Percentiles rank a stretch among this genome's conserved stretches.
Conservation (phyloP, 2,797 vertebrate genomes). For the Coregonus ussuriensis region DNA sequence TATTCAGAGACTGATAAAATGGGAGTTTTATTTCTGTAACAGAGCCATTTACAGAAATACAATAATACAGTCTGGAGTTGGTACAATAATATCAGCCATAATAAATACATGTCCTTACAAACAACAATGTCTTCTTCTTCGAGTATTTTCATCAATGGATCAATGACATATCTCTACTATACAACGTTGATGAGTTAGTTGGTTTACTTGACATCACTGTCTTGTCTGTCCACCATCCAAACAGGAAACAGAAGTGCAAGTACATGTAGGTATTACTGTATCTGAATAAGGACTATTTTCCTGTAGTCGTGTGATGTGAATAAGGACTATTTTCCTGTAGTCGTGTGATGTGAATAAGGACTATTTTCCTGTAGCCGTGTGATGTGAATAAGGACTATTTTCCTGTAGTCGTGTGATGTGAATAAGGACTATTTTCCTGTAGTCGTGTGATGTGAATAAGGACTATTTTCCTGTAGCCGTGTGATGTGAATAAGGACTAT, state of each 20-base stretch:
- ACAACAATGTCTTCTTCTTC: not conserved
- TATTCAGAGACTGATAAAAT: constrained; percentile 15
- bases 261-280: not conserved
- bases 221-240: not conserved
- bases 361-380: too few species aligned
- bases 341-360: too few species aligned
- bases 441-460: too few species aligned
- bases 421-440: too few species aligned
- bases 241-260: constrained; percentile 1
- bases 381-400: not conserved
- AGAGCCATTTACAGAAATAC: constrained; percentile 59
- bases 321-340: too few species aligned
- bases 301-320: too few species aligned
- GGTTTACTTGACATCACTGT: not conserved
- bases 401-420: too few species aligned
- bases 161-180: constrained; percentile 4
- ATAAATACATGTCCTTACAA: constrained; percentile 38
- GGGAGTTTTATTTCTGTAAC: constrained; percentile 66
- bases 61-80: constrained; percentile 28
- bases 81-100: constrained; percentile 24
- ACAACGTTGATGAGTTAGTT: not conserved
- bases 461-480: too few species aligned
- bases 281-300: not conserved
- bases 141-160: not conserved
- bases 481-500: too few species aligned